A percentile compares a stretch with the other conserved stretches of the same genome.
Conservation (phyloP, 2,888 invertebrate genomes). For the Lasioglossum pauxillum region DNA sequence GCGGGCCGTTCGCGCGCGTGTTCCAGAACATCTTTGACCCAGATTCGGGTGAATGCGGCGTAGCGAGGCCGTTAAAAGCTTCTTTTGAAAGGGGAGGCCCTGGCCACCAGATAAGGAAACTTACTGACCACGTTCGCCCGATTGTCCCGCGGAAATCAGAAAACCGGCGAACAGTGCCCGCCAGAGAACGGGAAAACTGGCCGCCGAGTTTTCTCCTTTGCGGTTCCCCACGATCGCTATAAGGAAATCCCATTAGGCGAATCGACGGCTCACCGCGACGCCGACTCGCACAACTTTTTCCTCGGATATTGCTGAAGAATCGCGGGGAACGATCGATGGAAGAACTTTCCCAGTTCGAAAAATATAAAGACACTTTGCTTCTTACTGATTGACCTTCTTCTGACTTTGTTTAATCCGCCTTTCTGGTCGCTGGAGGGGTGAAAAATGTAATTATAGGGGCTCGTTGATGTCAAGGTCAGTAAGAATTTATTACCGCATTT, state of each 20-base stretch:
- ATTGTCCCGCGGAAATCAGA: conserved; percentile 41
- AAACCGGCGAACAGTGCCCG: not conserved
- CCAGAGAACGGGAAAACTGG: not conserved
- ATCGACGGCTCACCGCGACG: not conserved
- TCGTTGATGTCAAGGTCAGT: too few relatives aligned
- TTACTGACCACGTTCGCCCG: conserved; percentile 30
- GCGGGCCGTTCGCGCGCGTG: conserved; percentile 36
- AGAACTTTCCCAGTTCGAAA: not conserved
- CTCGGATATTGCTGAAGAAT: not conserved
- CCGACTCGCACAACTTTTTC: not conserved
- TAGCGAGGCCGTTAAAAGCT: conserved; percentile 49
- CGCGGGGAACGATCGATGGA: not conserved
- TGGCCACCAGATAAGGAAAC: conserved; percentile 16
- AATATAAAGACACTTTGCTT: not conserved
- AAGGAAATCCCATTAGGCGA: conserved; percentile 21
- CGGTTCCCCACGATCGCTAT: not conserved
- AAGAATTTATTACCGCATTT: too few relatives aligned
- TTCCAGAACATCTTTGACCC: conserved; percentile 58
- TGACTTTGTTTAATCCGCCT: not conserved
- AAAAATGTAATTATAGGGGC: too few relatives aligned
- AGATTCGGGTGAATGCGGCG: conserved; percentile 43
- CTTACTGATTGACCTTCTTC: not conserved
- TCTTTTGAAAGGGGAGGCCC: conserved; percentile 23
- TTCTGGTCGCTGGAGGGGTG: too few relatives aligned
- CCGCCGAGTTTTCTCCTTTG: not conserved